Conservation (phyloP, 2,797 vertebrate genomes). For the Ceryle rudis region DNA sequence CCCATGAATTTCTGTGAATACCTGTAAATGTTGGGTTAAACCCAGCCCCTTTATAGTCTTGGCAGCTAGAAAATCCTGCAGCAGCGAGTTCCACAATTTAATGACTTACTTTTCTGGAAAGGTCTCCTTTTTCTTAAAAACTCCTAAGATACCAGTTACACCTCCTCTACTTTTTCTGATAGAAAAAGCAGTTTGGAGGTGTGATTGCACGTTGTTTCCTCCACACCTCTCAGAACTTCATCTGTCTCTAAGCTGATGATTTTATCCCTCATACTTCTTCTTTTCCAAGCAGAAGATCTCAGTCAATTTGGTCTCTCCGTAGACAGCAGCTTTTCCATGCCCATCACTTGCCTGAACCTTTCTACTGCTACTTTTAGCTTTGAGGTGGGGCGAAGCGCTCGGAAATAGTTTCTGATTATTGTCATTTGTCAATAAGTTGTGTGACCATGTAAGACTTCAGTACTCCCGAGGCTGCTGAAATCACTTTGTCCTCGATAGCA, state of each 20-base stretch:
- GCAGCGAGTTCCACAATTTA: not conserved
- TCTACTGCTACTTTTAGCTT: not conserved
- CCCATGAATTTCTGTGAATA: not conserved
- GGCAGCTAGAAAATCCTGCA: not conserved
- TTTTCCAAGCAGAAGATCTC: not conserved
- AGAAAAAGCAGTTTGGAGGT: not conserved
- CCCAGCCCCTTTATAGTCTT: not conserved
- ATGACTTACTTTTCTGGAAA: not conserved
- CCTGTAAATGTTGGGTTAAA: not conserved
- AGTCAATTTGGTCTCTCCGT: not conserved
- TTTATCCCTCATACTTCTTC: not conserved
- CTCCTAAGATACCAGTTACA: not conserved
- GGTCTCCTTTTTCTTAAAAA: not conserved
- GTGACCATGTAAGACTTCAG: not conserved
- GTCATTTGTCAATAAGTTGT: not conserved
- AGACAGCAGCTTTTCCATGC: not conserved
- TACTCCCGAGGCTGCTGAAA: fast-evolving
- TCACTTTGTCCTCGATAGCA: not conserved
- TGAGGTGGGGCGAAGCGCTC: not conserved
- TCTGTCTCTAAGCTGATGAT: not conserved
- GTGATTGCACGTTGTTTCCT: not conserved
- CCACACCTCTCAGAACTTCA: not conserved
- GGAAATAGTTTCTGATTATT: not conserved
- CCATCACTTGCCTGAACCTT: not conserved
- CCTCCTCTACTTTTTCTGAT: not conserved